Conservation (phyloP, 2,888 invertebrate genomes). For the Cephus nigrinus region DNA sequence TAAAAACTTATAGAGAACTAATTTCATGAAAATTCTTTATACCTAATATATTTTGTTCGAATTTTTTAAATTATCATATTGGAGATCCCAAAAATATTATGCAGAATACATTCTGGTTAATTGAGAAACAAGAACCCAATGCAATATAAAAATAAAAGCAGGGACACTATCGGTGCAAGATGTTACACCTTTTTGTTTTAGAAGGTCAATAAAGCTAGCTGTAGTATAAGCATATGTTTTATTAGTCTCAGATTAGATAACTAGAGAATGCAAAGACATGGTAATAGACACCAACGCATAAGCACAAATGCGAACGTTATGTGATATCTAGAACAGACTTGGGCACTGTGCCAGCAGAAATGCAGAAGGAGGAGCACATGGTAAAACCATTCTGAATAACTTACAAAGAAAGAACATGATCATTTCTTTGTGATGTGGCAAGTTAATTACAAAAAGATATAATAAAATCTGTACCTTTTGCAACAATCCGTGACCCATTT, state of each 20-base stretch:
- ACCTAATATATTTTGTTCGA: neutral
- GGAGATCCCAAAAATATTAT: neutral
- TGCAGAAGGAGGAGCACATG: neutral
- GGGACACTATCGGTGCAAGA: neutral
- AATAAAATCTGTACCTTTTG: conserved; percentile 44
- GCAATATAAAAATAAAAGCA: neutral
- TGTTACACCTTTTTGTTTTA: neutral
- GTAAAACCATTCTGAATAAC: neutral
- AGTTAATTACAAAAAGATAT: neutral
- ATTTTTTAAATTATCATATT: neutral
- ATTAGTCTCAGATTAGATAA: neutral
- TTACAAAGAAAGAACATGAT: neutral
- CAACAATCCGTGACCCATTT: conserved; percentile 53
- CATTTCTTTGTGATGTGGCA: neutral
- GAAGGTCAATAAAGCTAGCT: neutral
- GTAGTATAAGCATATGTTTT: neutral
- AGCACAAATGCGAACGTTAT: neutral
- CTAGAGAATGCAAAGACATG: neutral
- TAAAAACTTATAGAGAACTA: neutral
- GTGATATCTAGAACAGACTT: neutral
- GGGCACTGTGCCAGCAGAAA: neutral
- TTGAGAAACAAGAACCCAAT: too few species aligned
- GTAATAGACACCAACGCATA: neutral
- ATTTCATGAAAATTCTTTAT: neutral
- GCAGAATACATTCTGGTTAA: neutral